phyloP scores from a whole-genome alignment of 2,113 vertebrate genomes.

The Lethenteron reissneri region DNA sequence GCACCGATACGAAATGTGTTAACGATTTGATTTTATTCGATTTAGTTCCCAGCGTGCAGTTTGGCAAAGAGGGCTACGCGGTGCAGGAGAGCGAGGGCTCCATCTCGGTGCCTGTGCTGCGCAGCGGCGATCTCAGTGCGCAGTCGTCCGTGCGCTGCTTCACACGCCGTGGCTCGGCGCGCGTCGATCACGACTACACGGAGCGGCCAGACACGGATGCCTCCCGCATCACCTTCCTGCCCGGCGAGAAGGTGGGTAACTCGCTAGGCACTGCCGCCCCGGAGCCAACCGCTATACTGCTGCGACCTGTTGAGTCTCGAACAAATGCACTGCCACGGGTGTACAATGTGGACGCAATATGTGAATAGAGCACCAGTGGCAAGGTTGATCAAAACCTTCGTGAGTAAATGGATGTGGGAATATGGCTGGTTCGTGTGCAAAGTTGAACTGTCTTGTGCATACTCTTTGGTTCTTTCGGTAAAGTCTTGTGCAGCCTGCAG shows the following conservation, averaged over 20 bases:
- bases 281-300: too few species aligned
- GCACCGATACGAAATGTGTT: neutral
- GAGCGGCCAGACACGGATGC: constrained; percentile 59
- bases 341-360: too few species aligned
- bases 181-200: constrained; percentile 53
- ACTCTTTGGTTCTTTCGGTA: too few species aligned
- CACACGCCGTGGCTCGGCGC: constrained; percentile 51
- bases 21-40: neutral
- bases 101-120: constrained; percentile 45
- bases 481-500: too few species aligned
- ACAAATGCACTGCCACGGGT: too few species aligned
- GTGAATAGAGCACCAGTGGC: too few species aligned
- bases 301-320: too few species aligned
- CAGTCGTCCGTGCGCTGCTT: constrained; percentile 71
- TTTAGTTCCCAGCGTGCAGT: constrained; percentile 91
- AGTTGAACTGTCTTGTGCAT: too few species aligned
- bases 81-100: constrained; percentile 49
- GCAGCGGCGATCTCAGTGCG: constrained; percentile 59
- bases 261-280: too few species aligned
- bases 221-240: constrained; percentile 54
- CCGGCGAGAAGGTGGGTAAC: constrained; percentile 54
- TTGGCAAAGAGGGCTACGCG: constrained; percentile 38
- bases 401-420: too few species aligned
- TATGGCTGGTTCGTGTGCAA: too few species aligned
- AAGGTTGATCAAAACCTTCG: too few species aligned